Evolutionary conservation across 2,888 invertebrate species (phyloP), one percentile per base, ranked within the genome.

Genomic region (Petrophora chlorosata): DNA sequence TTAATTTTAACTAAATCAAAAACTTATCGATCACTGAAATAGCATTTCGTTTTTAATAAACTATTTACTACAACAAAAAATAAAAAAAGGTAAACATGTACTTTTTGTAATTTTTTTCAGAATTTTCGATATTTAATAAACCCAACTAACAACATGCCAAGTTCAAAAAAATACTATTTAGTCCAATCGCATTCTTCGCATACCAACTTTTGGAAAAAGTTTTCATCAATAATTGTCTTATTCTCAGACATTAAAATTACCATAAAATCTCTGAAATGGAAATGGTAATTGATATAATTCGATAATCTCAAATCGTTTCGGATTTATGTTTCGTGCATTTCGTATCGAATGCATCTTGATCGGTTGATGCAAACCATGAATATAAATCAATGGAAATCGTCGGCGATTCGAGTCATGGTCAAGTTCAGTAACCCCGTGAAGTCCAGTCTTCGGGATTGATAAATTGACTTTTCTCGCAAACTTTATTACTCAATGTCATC

Each of bases 381-480:
- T 79, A 79, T 79, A 80, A 83, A 84, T 82, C 82, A 79, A 73
- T 79, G 72, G 70, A 73, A 76, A 73, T 74, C 64, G 65, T 74
- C 63, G 62, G 66, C 72, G 71, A 67, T 73, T 76, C 70, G 66
- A 73, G 70, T 73, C 73, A 77, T 72, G 75, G 72, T 70, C 74
- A 78, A 79, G 83, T 79, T 82, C 79, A 75, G 61, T 76, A 69
- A 77, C 79, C 81, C 66, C 60, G 61, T 66, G 61, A 63, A 62
- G 62, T 69, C 65, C 58, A 62, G 62, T 69, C 65, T 59, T 65
- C 57, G 58, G 70, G 65, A 73, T 68, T 73, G 71, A 76, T 68
- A 73, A 77, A 77, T 78, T 74, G 71, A 76, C 73, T 66, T 60
- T 57, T 59, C 60, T 61, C 58, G 51, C 60, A 38, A 48, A 51